Percentiles rank a stretch among this genome's conserved stretches.
Conservation (phyloP, 2,888 invertebrate genomes). For the Eupithecia dodoneata region DNA sequence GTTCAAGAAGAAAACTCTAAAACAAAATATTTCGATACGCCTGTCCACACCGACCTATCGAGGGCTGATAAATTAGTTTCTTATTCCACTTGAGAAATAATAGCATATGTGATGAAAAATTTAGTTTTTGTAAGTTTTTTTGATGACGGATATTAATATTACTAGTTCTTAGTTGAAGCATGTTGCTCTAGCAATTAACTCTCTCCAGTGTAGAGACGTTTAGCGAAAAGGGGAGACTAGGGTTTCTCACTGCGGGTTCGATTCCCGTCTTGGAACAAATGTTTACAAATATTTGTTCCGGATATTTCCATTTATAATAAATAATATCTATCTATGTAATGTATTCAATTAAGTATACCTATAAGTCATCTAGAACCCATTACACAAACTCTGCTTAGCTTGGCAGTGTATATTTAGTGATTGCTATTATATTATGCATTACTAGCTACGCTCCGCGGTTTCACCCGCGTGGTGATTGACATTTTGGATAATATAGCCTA, state of each 20-base stretch:
- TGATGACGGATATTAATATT: slow-evolving; percentile 9
- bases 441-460: no score
- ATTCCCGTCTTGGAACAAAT: no score
- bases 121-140: slow-evolving; percentile 10
- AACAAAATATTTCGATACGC: slow-evolving; percentile 78
- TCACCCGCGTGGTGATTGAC: no score
- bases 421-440: no score
- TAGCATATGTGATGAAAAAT: slow-evolving; percentile 34
- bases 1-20: slow-evolving; percentile 68
- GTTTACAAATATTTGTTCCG: no score
- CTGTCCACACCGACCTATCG: slow-evolving; percentile 68
- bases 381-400: no score
- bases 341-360: no score
- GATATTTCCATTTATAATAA: no score
- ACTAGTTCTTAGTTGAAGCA: background rate
- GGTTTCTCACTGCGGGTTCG: background rate
- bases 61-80: slow-evolving; percentile 69
- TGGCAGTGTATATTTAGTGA: no score
- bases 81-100: slow-evolving; percentile 56
- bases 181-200: background rate
- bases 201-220: background rate
- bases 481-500: no score
- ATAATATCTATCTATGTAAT: no score
- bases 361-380: no score
- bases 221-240: background rate